phyloP scores from a whole-genome alignment of 2,888 invertebrate species.

The Sipha maydis region DNA sequence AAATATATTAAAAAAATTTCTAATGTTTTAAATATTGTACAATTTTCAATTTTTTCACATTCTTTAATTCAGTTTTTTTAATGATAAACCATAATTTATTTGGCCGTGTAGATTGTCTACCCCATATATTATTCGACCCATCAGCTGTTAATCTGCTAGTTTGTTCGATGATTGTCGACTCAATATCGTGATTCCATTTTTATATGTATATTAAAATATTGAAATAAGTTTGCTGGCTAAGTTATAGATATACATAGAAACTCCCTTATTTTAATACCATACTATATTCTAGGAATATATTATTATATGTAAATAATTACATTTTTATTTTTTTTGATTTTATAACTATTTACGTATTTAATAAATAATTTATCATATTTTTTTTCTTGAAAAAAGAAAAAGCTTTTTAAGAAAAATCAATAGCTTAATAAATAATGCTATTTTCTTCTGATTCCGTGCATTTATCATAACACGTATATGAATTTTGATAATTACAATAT shows the following conservation, averaged over 20 bases:
- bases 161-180: no score
- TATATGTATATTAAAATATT: background rate
- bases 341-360: background rate
- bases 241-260: background rate
- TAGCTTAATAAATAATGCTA: background rate
- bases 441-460: constrained; percentile 1
- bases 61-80: no score
- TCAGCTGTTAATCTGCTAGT: no score
- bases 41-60: no score
- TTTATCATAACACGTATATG: background rate
- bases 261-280: no score
- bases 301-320: background rate
- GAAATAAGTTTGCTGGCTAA: background rate
- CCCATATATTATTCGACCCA: no score
- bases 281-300: no score
- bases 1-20: no score
- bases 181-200: background rate
- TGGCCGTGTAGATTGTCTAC: no score
- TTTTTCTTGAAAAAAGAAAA: background rate
- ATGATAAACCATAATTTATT: no score
- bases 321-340: background rate
- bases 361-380: background rate
- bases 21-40: no score
- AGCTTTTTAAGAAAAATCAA: constrained; percentile 5
- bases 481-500: constrained; percentile 9